Conservation (phyloP, 1,140 invertebrate genomes). For the Oreohelix idahoensis region DNA sequence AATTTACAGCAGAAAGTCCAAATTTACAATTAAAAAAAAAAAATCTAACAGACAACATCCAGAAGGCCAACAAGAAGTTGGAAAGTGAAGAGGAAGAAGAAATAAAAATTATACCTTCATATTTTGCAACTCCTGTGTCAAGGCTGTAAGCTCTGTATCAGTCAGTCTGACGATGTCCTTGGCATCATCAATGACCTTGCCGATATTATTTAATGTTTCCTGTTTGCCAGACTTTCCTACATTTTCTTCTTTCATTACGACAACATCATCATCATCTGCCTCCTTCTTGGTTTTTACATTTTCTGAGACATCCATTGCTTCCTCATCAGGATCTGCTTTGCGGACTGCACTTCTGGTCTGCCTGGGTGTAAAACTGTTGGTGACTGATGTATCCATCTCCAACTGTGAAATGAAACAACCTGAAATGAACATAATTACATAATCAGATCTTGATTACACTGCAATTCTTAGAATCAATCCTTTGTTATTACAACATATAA, state of each 20-base stretch:
- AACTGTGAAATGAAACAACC: too few relatives aligned
- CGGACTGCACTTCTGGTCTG: neutral
- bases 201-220: neutral
- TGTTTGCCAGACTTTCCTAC: neutral
- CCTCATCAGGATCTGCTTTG: neutral
- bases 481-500: too few relatives aligned
- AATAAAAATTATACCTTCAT: neutral
- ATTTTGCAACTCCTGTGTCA: neutral
- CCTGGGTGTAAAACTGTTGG: neutral
- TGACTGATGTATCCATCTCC: neutral
- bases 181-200: neutral
- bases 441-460: too few relatives aligned
- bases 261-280: conserved; percentile 29
- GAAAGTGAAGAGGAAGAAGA: too few relatives aligned
- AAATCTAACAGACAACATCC: too few relatives aligned
- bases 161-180: neutral
- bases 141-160: neutral
- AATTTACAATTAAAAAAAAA: too few relatives aligned
- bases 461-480: too few relatives aligned
- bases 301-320: conserved; percentile 1
- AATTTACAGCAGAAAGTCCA: too few relatives aligned
- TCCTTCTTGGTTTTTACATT: neutral
- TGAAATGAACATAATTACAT: too few relatives aligned
- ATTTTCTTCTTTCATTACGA: conserved; percentile 20
- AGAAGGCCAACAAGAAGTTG: too few relatives aligned